Evolutionary conservation across 2,113 vertebrate genomes (phyloP), one percentile per base, ranked within the genome.

Genomic region (Octodon degus): DNA sequence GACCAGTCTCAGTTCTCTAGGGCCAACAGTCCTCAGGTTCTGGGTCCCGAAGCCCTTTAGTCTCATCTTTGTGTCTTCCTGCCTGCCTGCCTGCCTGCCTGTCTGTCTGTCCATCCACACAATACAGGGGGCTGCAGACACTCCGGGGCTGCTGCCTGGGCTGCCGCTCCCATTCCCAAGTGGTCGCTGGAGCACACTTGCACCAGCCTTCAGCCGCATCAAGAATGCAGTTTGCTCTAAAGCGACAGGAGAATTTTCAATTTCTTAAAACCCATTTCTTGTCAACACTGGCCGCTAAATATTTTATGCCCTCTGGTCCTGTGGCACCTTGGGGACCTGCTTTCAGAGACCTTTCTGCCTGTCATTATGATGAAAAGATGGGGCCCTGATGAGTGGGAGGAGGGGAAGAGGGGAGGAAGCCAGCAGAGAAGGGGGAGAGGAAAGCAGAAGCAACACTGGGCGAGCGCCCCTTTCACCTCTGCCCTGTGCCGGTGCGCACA

Each of bases 221-320:
- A 97, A 97, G 97, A 98, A 97, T 97, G 97, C 98, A 97, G 97
- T 99, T 99, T 99, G 98, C 98, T 98, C 97, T 97, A 95, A 98
- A 98, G 98, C 94, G 98, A 99, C 98, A 97, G 92, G 97, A 98
- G 98, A 98, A 98, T 98, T 98, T 99, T 98, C 98, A 98, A 97
- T 99, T 99, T 98, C 98, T 98, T 99, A 99, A 99, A 99, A 99
- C 98, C 96, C 97, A 98, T 99, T 99, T 98, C 99, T 99, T 99
- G 99, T 99, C 99, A 99, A 99, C 98, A 98, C 96, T 97, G 96
- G 96, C 92, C 94, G 97, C 98, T 99, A 98, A 99, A 99, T 99
- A 99, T 99, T 99, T 99, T 96, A 99, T 99, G 98, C 98, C 98
- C 96, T 98, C 81, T 98, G 98, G 98, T 98, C 98, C 98, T 97